A percentile compares a stretch with the other conserved stretches of the same genome.
These are phyloP conservation scores for Malthinus flaveolus DNA, from an alignment of 2,888 invertebrate species.

Conservation along the genomic window DNA sequence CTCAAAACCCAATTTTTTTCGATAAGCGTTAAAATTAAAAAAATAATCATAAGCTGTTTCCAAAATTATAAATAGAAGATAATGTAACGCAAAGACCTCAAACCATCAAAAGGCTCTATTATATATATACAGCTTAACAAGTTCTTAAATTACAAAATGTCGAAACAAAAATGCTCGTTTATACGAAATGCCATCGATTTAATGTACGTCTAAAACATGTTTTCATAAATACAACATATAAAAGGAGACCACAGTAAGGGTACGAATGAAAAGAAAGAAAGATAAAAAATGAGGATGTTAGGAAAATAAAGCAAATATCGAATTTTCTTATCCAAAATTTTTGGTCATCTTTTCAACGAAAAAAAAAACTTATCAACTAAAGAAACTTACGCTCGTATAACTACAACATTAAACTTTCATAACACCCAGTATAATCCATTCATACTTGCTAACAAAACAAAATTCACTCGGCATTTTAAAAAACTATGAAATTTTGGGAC, in stretches of 20 bases:
- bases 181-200: conserved; percentile 3
- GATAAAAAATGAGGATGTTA: background rate
- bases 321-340: conserved; percentile 10
- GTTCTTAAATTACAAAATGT: too few species aligned
- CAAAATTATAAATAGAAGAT: background rate
- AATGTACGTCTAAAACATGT: conserved; percentile 3
- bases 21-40: too few species aligned
- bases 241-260: background rate
- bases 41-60: too few species aligned
- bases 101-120: conserved; percentile 3
- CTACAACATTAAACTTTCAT: conserved; percentile 32
- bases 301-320: conserved; percentile 8
- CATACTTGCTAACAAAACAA: conserved; percentile 21
- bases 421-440: conserved; percentile 31
- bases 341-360: conserved; percentile 27
- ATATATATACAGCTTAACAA: conserved; percentile 3
- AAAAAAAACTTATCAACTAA: conserved; percentile 26
- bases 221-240: conserved; percentile 1
- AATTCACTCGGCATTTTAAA: conserved; percentile 21
- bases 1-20: conserved; percentile 33
- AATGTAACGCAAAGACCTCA: background rate
- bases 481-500: conserved; percentile 14
- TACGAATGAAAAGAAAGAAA: background rate
- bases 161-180: background rate
- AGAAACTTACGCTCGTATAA: conserved; percentile 29